These are phyloP conservation scores for Zaprionus tsacasi DNA, from an alignment of 1,140 invertebrate genomes.

Conservation along the genomic window DNA sequence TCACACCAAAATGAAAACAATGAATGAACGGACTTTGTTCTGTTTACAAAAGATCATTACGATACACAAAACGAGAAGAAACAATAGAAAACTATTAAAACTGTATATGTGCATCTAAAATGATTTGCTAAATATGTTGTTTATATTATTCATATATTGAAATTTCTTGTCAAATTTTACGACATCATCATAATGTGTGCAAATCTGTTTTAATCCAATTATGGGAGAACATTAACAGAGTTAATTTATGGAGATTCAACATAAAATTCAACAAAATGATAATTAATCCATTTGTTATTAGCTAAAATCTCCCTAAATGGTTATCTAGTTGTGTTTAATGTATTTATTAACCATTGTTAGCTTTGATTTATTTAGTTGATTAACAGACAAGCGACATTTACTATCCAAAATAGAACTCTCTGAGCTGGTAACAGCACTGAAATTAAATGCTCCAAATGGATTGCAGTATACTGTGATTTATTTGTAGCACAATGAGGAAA, in stretches of 20 bases:
- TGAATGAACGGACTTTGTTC: conserved; percentile 38
- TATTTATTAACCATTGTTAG: conserved; percentile 6
- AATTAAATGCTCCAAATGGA: neutral
- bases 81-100: conserved; percentile 9
- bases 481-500: neutral
- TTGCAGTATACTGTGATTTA: neutral
- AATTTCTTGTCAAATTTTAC: neutral
- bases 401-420: neutral
- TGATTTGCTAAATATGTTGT: conserved; percentile 11
- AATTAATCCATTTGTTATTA: conserved; percentile 11
- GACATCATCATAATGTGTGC: neutral
- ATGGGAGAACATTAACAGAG: neutral
- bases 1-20: conserved; percentile 29
- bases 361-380: conserved; percentile 15
- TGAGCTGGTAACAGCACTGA: neutral
- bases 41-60: conserved; percentile 28
- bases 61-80: conserved; percentile 3
- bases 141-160: conserved; percentile 9
- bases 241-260: neutral
- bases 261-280: neutral
- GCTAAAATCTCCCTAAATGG: conserved; percentile 7
- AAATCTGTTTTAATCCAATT: neutral
- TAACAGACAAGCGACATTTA: neutral
- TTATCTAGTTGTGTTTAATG: conserved; percentile 4
- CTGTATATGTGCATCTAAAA: neutral